Evolutionary conservation across 1,140 invertebrate genomes (phyloP).

Genomic region (Anoplophora glabripennis): DNA sequence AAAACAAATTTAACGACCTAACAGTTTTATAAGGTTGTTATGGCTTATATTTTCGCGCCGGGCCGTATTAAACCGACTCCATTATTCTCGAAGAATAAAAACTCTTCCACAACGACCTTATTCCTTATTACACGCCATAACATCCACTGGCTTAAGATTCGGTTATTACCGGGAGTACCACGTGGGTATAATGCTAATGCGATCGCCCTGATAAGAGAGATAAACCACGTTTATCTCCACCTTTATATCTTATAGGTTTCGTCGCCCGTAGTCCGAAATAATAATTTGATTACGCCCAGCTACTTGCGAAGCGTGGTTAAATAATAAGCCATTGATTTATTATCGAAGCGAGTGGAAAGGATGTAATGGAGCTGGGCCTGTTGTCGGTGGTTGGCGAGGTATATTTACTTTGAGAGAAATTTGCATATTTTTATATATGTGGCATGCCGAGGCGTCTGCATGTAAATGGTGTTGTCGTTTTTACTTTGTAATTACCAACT

Average conservation of each 20-base stretch:
- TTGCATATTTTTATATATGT: conserved; percentile 9
- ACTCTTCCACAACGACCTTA: too few species aligned
- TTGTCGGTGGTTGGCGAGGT: neutral
- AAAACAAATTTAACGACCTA: conserved; percentile 14
- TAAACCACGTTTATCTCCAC: conserved; percentile 2
- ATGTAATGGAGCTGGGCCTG: neutral
- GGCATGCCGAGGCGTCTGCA: conserved; percentile 2
- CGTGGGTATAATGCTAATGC: neutral
- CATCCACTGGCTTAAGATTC: neutral
- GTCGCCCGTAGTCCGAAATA: conserved; percentile 4
- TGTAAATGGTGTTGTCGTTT: conserved; percentile 14
- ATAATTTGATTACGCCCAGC: conserved; percentile 11
- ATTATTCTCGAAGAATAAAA: too few species aligned
- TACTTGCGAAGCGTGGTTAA: neutral
- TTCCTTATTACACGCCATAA: neutral
- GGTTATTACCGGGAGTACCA: too few species aligned
- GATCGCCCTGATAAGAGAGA: neutral
- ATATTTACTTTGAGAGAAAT: neutral
- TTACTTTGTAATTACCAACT: neutral
- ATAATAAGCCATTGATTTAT: conserved; percentile 15
- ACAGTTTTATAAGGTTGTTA: conserved; percentile 14
- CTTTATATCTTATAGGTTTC: neutral
- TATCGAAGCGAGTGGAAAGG: neutral
- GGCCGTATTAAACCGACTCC: neutral
- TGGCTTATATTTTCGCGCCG: conserved; percentile 12